Evolutionary conservation across 2,797 vertebrate species (phyloP).

Genomic region (Takifugu ocellatus): DNA sequence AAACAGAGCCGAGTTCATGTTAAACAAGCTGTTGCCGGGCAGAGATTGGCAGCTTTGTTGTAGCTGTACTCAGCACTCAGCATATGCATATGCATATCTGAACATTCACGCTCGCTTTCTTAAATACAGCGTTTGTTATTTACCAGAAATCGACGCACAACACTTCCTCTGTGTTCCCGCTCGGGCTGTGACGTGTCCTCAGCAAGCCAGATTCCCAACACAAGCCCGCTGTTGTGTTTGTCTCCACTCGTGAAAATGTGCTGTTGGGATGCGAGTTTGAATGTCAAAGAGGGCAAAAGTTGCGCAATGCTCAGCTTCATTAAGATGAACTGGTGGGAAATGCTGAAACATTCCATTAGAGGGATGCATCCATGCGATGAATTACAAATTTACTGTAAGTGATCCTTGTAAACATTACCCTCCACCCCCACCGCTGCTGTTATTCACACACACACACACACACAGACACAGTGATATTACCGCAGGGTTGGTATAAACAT

Average conservation of each 20-base stretch:
- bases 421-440: constrained; percentile 17
- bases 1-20: no score
- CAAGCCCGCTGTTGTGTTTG: constrained; percentile 30
- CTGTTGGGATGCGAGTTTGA: constrained; percentile 20
- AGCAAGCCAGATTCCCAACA: constrained; percentile 24
- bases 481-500: constrained; percentile 56
- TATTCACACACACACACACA: constrained; percentile 17
- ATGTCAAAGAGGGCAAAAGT: constrained; percentile 23
- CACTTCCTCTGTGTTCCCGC: constrained; percentile 3
- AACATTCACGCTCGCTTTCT: no score
- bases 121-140: no score
- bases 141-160: constrained; percentile 4
- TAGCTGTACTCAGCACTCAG: no score
- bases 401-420: no score
- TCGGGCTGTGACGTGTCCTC: constrained; percentile 9
- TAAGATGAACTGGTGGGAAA: constrained; percentile 5
- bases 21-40: no score
- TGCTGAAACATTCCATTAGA: constrained; percentile 18
- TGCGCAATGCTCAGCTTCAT: constrained; percentile 2
- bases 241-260: constrained; percentile 31
- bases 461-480: constrained; percentile 37
- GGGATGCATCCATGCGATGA: constrained; percentile 4
- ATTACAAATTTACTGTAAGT: constrained; percentile 11
- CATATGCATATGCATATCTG: no score
- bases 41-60: no score